Evolutionary conservation across 2,888 invertebrate genomes (phyloP), one percentile per base, ranked within the genome.

Genomic region (Tipula unca): DNA sequence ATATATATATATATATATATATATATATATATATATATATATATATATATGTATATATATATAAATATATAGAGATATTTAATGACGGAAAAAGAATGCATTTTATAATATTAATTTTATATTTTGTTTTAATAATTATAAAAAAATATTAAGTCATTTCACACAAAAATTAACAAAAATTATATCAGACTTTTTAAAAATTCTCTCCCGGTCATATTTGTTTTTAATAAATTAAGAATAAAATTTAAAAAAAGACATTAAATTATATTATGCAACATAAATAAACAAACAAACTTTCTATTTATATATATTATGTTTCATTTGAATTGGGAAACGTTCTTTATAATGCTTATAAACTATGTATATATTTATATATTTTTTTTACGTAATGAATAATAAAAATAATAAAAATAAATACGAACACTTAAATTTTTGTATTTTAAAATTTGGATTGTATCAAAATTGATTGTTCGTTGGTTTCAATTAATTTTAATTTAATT

Each of bases 161-260:
- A 54, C 48, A 54, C 48, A 54, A 54, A 54, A 54, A 54, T 20
- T 54, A 29, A 82, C 82, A 82, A 82, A 82, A 82, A 54, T 54
- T 54, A 54, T 54, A 82, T 82, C 82, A 82, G 82, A 82, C 82
- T 82, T 82, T 82, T 82, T 82, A 29, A 82, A 82, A 82, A 82
- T 82, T 82, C 82, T 82, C 82, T 82, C 82, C 82, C 82, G 82
- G 82, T 54, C 48, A 5, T 54, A 17, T 54, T 54, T 54, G 17
- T 54, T 54, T 17, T 17, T 17, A 17, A 54, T 54, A 39, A 39
- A 39, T 10, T 39, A 10, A 39, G n/a, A n/a, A n/a, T 4, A 39
- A 39, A 39, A 39, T 39, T 39, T 39, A 10, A 39, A 54, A 54
- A 54, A 5, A 4, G n/a, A 54, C 17, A 54, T 1, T 54, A 54